Conservation (phyloP, 2,797 vertebrate species). For the Cuculus canorus region DNA sequence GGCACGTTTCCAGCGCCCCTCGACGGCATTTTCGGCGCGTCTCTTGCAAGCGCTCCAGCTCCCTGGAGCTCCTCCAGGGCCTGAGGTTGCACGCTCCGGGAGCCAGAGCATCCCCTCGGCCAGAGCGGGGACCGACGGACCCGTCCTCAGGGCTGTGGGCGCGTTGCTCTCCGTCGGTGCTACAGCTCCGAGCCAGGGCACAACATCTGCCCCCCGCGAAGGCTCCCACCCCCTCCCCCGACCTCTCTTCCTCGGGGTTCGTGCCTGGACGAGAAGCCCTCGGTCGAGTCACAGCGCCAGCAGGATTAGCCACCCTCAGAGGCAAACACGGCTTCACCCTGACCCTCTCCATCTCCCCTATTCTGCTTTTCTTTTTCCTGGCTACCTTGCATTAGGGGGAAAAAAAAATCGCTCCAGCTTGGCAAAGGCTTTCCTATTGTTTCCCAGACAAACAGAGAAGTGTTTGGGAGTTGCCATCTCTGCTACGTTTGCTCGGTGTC, state of each 20-base stretch:
- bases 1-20: neutral
- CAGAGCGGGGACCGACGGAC: neutral
- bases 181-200: neutral
- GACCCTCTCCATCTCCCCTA: neutral
- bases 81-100: neutral
- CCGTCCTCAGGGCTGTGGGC: neutral
- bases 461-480: neutral
- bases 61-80: neutral
- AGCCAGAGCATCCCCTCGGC: neutral
- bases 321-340: neutral
- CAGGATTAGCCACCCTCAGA: neutral
- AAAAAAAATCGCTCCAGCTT: neutral
- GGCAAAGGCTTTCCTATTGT: constrained; percentile 52
- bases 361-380: neutral
- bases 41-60: neutral
- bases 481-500: neutral
- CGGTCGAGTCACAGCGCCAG: neutral
- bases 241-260: neutral
- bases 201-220: neutral
- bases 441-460: neutral
- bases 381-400: neutral
- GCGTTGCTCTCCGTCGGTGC: neutral
- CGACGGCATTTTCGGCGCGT: neutral
- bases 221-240: neutral
- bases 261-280: neutral